Percentiles rank a stretch among this genome's conserved stretches.
Conservation (phyloP, 2,888 invertebrate genomes). For the Cheilosia variabilis region DNA sequence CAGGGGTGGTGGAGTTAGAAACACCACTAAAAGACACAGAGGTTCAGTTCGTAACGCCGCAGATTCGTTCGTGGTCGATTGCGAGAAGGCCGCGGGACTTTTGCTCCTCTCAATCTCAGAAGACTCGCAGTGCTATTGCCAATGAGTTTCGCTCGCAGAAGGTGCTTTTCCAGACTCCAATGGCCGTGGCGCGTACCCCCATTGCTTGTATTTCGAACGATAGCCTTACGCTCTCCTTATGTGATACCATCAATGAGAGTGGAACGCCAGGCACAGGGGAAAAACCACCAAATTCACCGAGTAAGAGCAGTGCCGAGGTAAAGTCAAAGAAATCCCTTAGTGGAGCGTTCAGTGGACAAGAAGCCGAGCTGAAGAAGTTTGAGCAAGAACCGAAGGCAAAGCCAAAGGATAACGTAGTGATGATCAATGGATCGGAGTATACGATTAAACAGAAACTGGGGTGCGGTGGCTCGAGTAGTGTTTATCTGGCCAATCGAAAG, state of each 20-base stretch:
- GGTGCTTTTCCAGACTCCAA: conserved; percentile 83
- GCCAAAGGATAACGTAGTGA: conserved; percentile 84
- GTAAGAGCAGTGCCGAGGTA: conserved; percentile 51
- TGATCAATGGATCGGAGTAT: conserved; percentile 90
- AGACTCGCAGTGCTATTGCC: conserved; percentile 77
- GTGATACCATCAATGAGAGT: conserved; percentile 80
- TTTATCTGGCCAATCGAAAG: conserved; percentile 84
- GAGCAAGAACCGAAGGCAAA: conserved; percentile 14
- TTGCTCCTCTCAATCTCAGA: conserved; percentile 78
- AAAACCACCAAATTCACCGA: conserved; percentile 44
- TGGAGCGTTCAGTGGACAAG: conserved; percentile 75
- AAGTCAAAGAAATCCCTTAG: conserved; percentile 79
- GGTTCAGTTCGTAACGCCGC: conserved; percentile 81
- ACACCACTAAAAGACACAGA: conserved; percentile 79
- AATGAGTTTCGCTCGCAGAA: conserved; percentile 83
- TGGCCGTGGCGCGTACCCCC: conserved; percentile 81
- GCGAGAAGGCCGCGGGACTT: conserved; percentile 77
- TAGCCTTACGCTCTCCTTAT: conserved; percentile 80
- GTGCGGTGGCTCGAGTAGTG: conserved; percentile 95
- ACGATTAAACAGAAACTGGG: conserved; percentile 90
- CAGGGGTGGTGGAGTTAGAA: conserved; percentile 62
- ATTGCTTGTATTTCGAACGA: conserved; percentile 78
- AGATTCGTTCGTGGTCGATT: conserved; percentile 78
- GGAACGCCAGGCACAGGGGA: conserved; percentile 78
- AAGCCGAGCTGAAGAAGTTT: conserved; percentile 19